phyloP scores from a whole-genome alignment of 2,113 vertebrate species.

The Tinamus guttatus region DNA sequence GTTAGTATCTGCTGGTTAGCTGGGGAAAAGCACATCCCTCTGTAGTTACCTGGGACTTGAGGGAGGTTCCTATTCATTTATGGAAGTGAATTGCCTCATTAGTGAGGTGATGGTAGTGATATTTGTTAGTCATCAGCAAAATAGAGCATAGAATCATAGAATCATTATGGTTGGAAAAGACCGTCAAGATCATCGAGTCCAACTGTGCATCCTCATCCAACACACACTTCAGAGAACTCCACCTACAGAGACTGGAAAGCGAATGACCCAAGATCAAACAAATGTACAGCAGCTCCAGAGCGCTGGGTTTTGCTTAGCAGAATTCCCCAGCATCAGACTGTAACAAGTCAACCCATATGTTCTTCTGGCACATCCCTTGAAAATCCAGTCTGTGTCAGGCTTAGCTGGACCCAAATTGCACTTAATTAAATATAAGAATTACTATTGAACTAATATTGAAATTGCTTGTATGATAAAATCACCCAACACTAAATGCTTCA shows the following conservation, averaged over 20 bases:
- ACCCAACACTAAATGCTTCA: not conserved
- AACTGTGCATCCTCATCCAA: not conserved
- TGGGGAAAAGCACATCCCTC: not conserved
- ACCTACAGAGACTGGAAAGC: not conserved
- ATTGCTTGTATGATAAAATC: not conserved
- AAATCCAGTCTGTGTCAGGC: not conserved
- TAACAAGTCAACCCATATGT: not conserved
- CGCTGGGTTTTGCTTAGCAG: not conserved
- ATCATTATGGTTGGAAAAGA: too few species aligned
- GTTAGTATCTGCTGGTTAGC: not conserved
- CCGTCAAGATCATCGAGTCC: too few species aligned
- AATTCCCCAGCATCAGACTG: not conserved
- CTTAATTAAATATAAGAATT: not conserved
- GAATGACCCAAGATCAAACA: not conserved
- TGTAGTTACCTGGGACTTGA: not conserved
- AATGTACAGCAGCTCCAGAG: not conserved
- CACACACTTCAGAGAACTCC: not conserved
- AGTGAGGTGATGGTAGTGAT: not conserved
- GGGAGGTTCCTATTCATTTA: not conserved
- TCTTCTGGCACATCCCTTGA: not conserved
- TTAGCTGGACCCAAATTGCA: not conserved
- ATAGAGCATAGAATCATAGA: too few species aligned
- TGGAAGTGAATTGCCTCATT: not conserved
- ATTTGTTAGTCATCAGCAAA: constrained; percentile 2
- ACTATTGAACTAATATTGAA: not conserved